A percentile compares a stretch with the other conserved stretches of the same genome.
Conservation (phyloP, 2,797 vertebrate species). For the Pelobates cultripes region DNA sequence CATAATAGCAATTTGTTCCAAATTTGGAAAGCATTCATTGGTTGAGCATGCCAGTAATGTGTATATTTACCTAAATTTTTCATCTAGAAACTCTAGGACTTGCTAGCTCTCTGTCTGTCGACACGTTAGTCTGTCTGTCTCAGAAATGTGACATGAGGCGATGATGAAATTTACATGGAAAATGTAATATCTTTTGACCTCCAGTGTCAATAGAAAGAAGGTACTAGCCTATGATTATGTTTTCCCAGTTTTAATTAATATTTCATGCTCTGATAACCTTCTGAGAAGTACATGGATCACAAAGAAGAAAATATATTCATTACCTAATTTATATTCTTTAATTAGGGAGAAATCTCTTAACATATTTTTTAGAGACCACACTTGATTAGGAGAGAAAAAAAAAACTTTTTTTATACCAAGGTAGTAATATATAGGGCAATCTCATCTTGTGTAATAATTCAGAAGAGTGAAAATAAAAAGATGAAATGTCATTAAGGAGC, state of each 20-base stretch:
- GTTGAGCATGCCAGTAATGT: no score
- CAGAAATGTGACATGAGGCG: no score
- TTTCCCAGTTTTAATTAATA: conserved; percentile 72
- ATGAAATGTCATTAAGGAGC: conserved; percentile 11
- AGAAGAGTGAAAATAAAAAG: conserved; percentile 7
- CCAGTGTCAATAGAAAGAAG: conserved; percentile 3
- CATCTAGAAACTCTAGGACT: no score
- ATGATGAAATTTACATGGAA: no score
- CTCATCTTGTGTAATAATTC: conserved; percentile 59
- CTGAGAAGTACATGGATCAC: conserved; percentile 64
- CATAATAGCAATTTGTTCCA: no score
- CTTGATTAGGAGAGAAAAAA: conserved; percentile 58
- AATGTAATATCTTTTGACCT: neutral
- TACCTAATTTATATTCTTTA: conserved; percentile 70
- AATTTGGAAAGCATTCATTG: no score
- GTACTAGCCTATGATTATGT: conserved; percentile 47
- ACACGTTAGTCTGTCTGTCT: no score
- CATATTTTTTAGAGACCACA: conserved; percentile 61
- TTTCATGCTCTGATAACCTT: conserved; percentile 72
- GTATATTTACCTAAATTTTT: no score
- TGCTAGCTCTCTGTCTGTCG: no score
- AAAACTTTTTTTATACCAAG: conserved; percentile 54
- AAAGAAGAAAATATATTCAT: conserved; percentile 75
- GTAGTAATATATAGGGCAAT: conserved; percentile 57
- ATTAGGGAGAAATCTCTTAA: conserved; percentile 65